Evolutionary conservation across 2,888 invertebrate genomes (phyloP), one percentile per base, ranked within the genome.

Genomic region (Boloria euphrosyne): DNA sequence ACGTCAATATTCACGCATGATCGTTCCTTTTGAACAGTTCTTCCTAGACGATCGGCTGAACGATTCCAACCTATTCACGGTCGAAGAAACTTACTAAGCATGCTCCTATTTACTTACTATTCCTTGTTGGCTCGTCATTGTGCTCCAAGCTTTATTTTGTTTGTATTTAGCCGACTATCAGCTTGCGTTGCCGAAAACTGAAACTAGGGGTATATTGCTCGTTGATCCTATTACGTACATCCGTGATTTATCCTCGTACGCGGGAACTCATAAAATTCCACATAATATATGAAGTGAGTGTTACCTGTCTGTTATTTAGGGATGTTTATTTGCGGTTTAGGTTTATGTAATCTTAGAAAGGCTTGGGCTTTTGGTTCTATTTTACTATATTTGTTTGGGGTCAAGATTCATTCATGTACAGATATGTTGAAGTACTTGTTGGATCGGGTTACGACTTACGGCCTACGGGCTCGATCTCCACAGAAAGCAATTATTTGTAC

Each of bases 1-100:
- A 73, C 72, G 75, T 75, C 76, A 76, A 77, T 74, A 77, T 76
- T 79, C 76, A 80, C 76, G 79, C 76, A 74, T 78, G 77, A 73
- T 71, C 70, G 72, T 78, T 68, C 70, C 75, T 78, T 78, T 78
- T 76, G 74, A 76, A 68, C 73, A 75, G 70, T 74, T 75, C 74
- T 72, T 71, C 69, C 68, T 61, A 73, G 71, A 73, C 71, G 71
- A 73, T 73, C 71, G 74, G 69, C 60, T 63, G 72, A 71, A 68
- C 64, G 71, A 72, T 73, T 75, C 74, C 72, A 64, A 74, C 69
- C 66, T 69, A 72, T 73, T 75, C 67, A 73, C 74, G 75, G 71
- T 69, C 70, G 71, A 74, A 70, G 71, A 75, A 77, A 75, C 73
- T 79, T 78, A 66, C 71, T 73, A 74, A 75, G 74, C 69, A 75